Conservation (phyloP, 2,888 invertebrate genomes). For the Conistra vaccinii region DNA sequence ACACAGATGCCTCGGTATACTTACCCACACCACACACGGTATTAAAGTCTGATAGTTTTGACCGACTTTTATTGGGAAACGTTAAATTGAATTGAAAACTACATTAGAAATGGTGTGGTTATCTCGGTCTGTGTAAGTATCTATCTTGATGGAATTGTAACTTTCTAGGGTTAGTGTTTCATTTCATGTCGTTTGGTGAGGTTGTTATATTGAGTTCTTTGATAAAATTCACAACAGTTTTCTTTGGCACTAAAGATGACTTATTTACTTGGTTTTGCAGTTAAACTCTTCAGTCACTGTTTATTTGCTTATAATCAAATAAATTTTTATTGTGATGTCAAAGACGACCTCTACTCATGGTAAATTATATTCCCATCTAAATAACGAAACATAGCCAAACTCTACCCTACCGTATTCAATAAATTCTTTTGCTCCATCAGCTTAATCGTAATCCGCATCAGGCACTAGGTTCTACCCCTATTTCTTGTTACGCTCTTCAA, state of each 20-base stretch:
- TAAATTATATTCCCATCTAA: conserved; percentile 15
- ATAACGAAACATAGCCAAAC: conserved; percentile 14
- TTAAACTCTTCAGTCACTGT: background rate
- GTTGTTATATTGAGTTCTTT: background rate
- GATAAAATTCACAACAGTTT: background rate
- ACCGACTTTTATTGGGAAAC: conserved; percentile 56
- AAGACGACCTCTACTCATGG: background rate
- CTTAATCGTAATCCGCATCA: conserved; percentile 55
- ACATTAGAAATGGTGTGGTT: conserved; percentile 49
- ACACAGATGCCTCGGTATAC: conserved; percentile 71
- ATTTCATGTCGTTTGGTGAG: background rate
- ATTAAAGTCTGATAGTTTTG: conserved; percentile 57
- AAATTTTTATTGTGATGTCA: background rate
- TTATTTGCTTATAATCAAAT: background rate
- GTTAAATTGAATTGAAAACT: conserved; percentile 50
- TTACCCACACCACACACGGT: conserved; percentile 48
- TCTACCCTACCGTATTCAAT: conserved; percentile 46
- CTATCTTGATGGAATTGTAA: conserved; percentile 23
- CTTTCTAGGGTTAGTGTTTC: conserved; percentile 13
- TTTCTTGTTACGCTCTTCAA: conserved; percentile 79
- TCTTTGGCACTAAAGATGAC: too few relatives aligned
- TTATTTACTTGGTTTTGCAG: background rate
- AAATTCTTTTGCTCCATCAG: conserved; percentile 60
- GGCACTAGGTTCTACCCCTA: conserved; percentile 71
- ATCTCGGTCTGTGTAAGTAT: conserved; percentile 26